phyloP scores from a whole-genome alignment of 1,140 invertebrate genomes.

The Drosophila tani region DNA sequence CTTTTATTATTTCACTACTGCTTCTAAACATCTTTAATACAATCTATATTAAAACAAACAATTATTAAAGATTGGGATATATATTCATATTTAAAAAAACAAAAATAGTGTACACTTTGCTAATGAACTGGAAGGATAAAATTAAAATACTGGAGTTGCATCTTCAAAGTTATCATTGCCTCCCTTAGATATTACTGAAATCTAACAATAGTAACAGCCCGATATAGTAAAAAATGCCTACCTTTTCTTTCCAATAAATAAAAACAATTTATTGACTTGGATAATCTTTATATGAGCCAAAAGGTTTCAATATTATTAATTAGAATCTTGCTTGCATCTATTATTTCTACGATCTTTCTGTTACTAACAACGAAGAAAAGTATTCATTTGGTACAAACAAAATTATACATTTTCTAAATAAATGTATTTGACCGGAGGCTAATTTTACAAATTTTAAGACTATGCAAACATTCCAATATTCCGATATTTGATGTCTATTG shows the following conservation, averaged over 20 bases:
- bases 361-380: too few species aligned
- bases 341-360: too few species aligned
- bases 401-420: too few species aligned
- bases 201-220: too few species aligned
- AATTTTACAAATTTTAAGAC: too few species aligned
- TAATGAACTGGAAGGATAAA: background rate
- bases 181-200: background rate
- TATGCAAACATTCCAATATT: background rate
- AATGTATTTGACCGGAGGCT: background rate
- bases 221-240: too few species aligned
- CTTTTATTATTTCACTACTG: constrained; percentile 1
- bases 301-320: background rate
- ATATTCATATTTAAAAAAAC: too few species aligned
- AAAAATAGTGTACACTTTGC: background rate
- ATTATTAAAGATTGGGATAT: too few species aligned
- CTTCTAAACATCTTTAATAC: background rate
- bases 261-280: too few species aligned
- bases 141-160: background rate
- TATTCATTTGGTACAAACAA: background rate
- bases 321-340: too few species aligned
- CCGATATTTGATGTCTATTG: background rate
- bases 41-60: background rate
- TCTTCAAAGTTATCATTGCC: background rate
- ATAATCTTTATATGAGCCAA: too few species aligned
- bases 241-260: too few species aligned